Conservation (phyloP, 2,113 vertebrate species). For the Cinclus mexicanus region DNA sequence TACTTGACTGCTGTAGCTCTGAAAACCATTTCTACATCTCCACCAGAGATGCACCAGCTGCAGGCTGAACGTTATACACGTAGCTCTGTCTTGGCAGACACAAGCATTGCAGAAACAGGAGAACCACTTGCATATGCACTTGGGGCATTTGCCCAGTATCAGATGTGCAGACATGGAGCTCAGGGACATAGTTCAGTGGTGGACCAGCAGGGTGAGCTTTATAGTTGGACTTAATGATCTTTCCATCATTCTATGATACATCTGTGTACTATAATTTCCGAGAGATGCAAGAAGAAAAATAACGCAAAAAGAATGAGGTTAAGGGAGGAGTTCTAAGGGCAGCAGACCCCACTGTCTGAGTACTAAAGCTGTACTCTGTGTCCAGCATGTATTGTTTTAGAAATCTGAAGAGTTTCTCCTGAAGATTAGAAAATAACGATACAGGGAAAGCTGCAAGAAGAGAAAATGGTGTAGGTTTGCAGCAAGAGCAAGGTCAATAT, state of each 20-base stretch:
- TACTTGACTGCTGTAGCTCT: background rate
- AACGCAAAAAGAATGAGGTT: background rate
- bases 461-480: background rate
- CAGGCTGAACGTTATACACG: background rate
- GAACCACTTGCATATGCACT: background rate
- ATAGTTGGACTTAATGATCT: background rate
- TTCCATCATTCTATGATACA: background rate
- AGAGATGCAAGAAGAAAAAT: background rate
- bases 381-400: background rate
- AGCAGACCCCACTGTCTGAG: background rate
- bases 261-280: background rate
- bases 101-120: background rate
- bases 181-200: background rate
- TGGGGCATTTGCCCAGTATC: background rate
- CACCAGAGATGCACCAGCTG: background rate
- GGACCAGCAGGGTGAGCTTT: background rate
- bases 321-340: background rate
- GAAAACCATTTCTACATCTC: background rate
- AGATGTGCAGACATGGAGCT: background rate
- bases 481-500: background rate
- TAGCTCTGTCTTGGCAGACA: background rate
- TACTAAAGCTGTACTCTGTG: background rate
- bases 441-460: background rate
- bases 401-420: background rate
- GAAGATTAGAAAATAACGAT: background rate